phyloP scores from a whole-genome alignment of 1,140 invertebrate species.

The Diachasmimorpha longicaudata region DNA sequence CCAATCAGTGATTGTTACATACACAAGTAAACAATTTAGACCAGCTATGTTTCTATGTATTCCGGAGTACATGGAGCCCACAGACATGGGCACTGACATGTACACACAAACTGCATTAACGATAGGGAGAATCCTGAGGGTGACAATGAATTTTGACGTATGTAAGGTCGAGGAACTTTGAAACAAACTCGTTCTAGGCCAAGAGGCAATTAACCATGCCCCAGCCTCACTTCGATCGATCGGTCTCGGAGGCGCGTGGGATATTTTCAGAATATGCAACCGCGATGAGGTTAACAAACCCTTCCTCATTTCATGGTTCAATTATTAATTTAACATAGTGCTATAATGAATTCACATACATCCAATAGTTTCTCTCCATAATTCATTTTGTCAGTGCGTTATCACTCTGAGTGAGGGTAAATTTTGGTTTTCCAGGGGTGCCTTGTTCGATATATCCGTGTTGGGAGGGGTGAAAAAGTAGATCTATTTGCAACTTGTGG shows the following conservation, averaged over 20 bases:
- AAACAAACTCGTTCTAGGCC: conserved; percentile 6
- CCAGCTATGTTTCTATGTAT: neutral
- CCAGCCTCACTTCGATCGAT: conserved; percentile 22
- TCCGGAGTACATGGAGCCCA: neutral
- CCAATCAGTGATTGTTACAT: neutral
- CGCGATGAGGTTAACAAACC: conserved; percentile 31
- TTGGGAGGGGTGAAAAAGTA: neutral
- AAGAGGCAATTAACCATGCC: conserved; percentile 23
- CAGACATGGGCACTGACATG: no score
- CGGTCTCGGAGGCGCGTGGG: conserved; percentile 3
- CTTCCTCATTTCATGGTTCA: neutral
- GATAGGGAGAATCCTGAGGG: neutral
- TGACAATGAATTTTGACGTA: neutral
- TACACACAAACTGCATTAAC: no score
- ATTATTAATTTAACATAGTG: neutral
- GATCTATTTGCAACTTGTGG: conserved; percentile 9
- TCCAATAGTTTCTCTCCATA: neutral
- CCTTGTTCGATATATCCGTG: neutral
- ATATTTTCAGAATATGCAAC: conserved; percentile 25
- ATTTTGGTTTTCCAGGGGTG: neutral
- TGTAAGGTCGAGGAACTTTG: conserved; percentile 16
- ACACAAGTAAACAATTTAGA: neutral
- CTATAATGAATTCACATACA: neutral
- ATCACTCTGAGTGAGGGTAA: neutral
- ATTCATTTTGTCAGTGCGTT: neutral